Percentiles rank a stretch among this genome's conserved stretches.
phyloP scores from a whole-genome alignment of 1,140 invertebrate species.

The Drosophila subobscura region DNA sequence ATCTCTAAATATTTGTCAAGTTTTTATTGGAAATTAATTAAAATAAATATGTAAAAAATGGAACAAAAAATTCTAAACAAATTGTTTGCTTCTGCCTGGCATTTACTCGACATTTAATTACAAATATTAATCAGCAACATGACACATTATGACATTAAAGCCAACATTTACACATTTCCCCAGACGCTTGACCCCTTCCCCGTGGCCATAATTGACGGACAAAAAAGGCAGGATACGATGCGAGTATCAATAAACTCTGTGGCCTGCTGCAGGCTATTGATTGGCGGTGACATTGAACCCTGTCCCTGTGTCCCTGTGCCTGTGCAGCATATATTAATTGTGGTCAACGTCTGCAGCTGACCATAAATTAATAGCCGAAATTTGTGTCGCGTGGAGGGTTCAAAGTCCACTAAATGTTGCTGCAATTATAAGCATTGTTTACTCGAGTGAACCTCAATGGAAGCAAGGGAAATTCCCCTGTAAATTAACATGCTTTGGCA shows the following conservation, averaged over 20 bases:
- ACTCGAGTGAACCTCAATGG: conserved; percentile 19
- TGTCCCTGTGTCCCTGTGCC: conserved; percentile 16
- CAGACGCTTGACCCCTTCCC: no score
- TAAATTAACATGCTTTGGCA: conserved; percentile 49
- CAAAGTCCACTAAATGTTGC: conserved; percentile 51
- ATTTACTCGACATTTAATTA: no score
- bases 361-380: conserved; percentile 68
- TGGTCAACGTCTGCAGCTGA: conserved; percentile 53
- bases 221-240: no score
- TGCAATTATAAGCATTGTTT: conserved; percentile 65
- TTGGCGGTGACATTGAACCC: conserved; percentile 56
- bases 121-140: no score
- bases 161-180: no score
- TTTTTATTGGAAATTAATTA: no score
- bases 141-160: no score
- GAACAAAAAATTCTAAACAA: no score
- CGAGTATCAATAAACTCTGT: conserved; percentile 36
- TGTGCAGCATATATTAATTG: conserved; percentile 49
- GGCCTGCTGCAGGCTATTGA: conserved; percentile 16
- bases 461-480: conserved; percentile 32
- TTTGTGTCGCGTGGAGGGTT: conserved; percentile 28
- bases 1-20: no score
- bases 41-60: no score
- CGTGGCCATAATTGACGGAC: no score
- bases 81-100: no score